A percentile compares a stretch with the other conserved stretches of the same genome.
These are phyloP conservation scores for Himalopsyche phryganea DNA, from an alignment of 1,140 invertebrate species.

Conservation along the genomic window DNA sequence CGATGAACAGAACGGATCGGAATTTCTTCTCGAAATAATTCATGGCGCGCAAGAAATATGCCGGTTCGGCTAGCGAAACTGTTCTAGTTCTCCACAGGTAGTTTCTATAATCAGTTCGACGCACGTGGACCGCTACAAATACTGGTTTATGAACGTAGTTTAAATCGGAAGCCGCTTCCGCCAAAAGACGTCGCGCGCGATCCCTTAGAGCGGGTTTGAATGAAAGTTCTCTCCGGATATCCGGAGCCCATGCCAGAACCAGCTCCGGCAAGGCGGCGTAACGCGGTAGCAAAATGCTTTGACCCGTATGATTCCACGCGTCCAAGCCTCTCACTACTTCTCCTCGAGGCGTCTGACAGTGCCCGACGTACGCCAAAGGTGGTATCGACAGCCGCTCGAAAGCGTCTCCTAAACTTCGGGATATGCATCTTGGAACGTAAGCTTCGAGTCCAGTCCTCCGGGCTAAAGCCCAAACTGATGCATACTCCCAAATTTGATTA, in stretches of 20 bases:
- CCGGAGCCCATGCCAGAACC: slow-evolving; percentile 55
- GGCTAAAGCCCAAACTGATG: slow-evolving; percentile 58
- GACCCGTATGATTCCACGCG: slow-evolving; percentile 57
- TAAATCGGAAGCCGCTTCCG: slow-evolving; percentile 36
- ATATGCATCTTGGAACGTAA: slow-evolving; percentile 57
- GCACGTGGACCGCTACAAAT: slow-evolving; percentile 59
- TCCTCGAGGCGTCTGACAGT: slow-evolving; percentile 50
- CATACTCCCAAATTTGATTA: slow-evolving; percentile 66
- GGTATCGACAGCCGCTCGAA: slow-evolving; percentile 59
- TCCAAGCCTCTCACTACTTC: slow-evolving; percentile 48
- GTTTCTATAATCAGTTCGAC: slow-evolving; percentile 59
- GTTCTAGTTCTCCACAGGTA: slow-evolving; percentile 55
- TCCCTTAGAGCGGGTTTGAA: slow-evolving; percentile 50
- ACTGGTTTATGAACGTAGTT: slow-evolving; percentile 38
- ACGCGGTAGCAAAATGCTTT: slow-evolving; percentile 58
- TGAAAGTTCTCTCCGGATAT: slow-evolving; percentile 56
- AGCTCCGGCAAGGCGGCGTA: slow-evolving; percentile 57
- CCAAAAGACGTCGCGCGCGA: slow-evolving; percentile 44
- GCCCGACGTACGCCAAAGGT: slow-evolving; percentile 54
- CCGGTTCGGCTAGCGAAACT: slow-evolving; percentile 49
- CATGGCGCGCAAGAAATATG: slow-evolving; percentile 58
- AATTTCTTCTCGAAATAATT: slow-evolving; percentile 55
- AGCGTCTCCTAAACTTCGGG: slow-evolving; percentile 49
- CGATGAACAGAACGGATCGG: slow-evolving; percentile 53
- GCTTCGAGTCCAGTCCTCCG: slow-evolving; percentile 57